phyloP scores from a whole-genome alignment of 2,888 invertebrate species.

The Dioctria linearis region DNA sequence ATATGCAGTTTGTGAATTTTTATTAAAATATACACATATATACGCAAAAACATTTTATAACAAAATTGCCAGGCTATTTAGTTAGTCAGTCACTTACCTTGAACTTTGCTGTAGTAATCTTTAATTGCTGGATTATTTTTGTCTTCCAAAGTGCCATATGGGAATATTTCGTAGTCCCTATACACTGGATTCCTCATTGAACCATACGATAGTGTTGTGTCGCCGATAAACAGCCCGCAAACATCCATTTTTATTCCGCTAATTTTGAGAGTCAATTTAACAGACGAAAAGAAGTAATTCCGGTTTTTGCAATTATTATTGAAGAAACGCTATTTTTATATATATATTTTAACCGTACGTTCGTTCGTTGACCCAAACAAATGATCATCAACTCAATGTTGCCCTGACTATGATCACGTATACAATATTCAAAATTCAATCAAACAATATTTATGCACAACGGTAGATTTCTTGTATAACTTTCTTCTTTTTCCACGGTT shows the following conservation, averaged over 20 bases:
- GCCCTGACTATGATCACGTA: conserved; percentile 34
- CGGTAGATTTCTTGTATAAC: neutral
- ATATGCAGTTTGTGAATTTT: neutral
- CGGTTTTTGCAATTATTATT: neutral
- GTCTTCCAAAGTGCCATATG: conserved; percentile 68
- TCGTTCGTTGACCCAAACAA: conserved; percentile 44
- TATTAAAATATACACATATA: neutral
- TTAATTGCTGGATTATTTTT: conserved; percentile 64
- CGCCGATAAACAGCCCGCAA: conserved; percentile 73
- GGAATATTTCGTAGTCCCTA: conserved; percentile 73
- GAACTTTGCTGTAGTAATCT: conserved; percentile 69
- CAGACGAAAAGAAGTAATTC: neutral
- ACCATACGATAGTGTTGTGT: conserved; percentile 72
- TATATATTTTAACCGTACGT: conserved; percentile 27
- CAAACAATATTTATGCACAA: neutral
- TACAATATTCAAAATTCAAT: neutral
- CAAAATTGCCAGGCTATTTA: neutral
- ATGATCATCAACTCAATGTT: conserved; percentile 30
- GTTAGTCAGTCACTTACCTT: conserved; percentile 64
- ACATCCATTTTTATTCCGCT: conserved; percentile 71
- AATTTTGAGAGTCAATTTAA: conserved; percentile 15
- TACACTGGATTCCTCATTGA: conserved; percentile 71
- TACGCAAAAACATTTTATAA: conserved; percentile 12
- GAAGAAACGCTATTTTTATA: neutral
- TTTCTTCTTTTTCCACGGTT: neutral